A percentile compares a stretch with the other conserved stretches of the same genome.
These are phyloP conservation scores for Gymnothorax reevesii DNA, from an alignment of 2,797 vertebrate genomes.

Conservation along the genomic window DNA sequence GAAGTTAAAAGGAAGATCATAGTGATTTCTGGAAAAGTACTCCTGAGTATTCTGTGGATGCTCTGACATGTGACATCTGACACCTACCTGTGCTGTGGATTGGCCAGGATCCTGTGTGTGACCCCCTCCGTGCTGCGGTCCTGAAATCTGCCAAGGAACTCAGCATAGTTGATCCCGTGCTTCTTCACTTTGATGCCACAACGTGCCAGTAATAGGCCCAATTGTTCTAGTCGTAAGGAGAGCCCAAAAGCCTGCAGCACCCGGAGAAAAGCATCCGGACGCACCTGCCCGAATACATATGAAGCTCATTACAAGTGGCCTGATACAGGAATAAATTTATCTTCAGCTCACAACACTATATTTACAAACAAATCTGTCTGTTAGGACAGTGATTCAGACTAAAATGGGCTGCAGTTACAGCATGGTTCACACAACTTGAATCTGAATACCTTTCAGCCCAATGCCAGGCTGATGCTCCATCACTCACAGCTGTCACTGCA, in stretches of 20 bases:
- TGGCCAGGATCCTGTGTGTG: slow-evolving; percentile 56
- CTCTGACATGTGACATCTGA: slow-evolving; percentile 34
- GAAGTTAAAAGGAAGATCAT: no score
- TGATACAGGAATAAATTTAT: not conserved
- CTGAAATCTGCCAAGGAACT: slow-evolving; percentile 52
- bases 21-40: not conserved
- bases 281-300: slow-evolving; percentile 33
- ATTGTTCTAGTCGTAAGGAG: slow-evolving; percentile 48
- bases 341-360: not conserved
- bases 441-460: no score
- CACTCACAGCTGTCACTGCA: no score
- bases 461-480: no score
- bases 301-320: not conserved
- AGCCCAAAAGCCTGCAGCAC: slow-evolving; percentile 53
- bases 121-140: slow-evolving; percentile 47
- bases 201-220: slow-evolving; percentile 54
- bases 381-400: no score
- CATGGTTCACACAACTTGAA: no score
- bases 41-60: not conserved
- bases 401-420: no score
- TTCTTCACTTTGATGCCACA: slow-evolving; percentile 51
- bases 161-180: slow-evolving; percentile 45
- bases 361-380: no score
- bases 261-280: slow-evolving; percentile 49
- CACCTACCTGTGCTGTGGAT: slow-evolving; percentile 50